Evolutionary conservation across 2,888 invertebrate genomes (phyloP).

Genomic region (Apotomis betuletana): DNA sequence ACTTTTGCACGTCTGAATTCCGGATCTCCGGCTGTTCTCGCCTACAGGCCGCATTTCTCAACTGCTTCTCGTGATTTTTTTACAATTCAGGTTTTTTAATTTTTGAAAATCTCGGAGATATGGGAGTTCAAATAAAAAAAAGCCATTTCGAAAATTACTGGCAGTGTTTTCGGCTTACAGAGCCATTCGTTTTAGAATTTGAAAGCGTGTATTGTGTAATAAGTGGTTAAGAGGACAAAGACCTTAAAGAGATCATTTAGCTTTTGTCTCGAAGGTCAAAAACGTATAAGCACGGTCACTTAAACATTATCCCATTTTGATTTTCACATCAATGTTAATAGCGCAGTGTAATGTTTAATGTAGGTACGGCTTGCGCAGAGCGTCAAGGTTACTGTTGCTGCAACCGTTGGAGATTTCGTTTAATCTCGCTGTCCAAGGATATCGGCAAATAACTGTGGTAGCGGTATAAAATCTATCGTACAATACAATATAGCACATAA

Average conservation of each 20-base stretch:
- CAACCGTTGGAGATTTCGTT: constrained; percentile 56
- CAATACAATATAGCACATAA: too few relatives aligned
- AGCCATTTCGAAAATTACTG: too few relatives aligned
- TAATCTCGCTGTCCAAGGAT: constrained; percentile 65
- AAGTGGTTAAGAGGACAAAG: constrained; percentile 1
- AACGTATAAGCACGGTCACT: constrained; percentile 10
- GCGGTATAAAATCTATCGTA: too few relatives aligned
- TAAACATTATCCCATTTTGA: constrained; percentile 22
- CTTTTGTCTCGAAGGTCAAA: background rate
- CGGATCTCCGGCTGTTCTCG: too few relatives aligned
- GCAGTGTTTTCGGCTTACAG: too few relatives aligned
- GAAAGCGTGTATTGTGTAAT: background rate
- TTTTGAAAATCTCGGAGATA: too few relatives aligned
- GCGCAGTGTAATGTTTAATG: constrained; percentile 34
- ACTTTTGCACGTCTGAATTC: too few relatives aligned
- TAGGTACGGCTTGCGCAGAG: constrained; percentile 43
- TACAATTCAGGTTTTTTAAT: too few relatives aligned
- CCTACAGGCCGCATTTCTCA: too few relatives aligned
- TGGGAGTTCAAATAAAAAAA: too few relatives aligned
- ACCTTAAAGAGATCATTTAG: background rate
- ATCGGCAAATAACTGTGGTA: constrained; percentile 23
- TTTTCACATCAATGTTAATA: constrained; percentile 26
- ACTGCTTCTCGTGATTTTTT: too few relatives aligned
- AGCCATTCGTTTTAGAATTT: background rate
- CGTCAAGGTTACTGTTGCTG: constrained; percentile 58